Conservation (phyloP, 1,140 invertebrate species). For the Amyelois transitella region DNA sequence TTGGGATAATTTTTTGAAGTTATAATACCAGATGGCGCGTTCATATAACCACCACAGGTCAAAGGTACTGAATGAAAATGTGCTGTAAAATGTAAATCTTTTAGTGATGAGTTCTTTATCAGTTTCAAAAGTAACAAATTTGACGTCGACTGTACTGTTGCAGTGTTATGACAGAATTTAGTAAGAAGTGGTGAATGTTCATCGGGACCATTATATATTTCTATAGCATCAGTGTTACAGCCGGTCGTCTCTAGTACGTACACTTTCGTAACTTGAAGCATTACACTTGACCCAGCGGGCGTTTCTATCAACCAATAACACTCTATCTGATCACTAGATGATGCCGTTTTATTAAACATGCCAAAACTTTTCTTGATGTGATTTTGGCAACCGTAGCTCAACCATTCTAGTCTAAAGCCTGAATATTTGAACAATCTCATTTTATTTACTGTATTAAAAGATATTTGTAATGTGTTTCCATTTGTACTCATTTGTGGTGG, state of each 20-base stretch:
- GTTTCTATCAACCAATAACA: conserved; percentile 87
- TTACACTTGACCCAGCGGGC: conserved; percentile 79
- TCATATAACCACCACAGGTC: conserved; percentile 40
- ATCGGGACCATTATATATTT: conserved; percentile 80
- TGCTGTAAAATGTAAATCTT: conserved; percentile 40
- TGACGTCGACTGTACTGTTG: conserved; percentile 26
- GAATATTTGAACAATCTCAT: too few relatives aligned
- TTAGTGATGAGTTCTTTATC: conserved; percentile 42
- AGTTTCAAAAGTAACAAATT: conserved; percentile 48
- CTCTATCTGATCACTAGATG: conserved; percentile 76
- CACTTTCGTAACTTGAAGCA: conserved; percentile 80
- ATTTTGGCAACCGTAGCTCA: conserved; percentile 75
- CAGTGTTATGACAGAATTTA: conserved; percentile 77
- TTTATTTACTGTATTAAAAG: too few relatives aligned
- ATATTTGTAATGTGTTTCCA: too few relatives aligned
- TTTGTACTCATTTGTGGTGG: too few relatives aligned
- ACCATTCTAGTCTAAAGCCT: conserved; percentile 80
- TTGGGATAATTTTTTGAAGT: conserved; percentile 84
- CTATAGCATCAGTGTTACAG: conserved; percentile 82
- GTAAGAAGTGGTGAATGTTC: conserved; percentile 74
- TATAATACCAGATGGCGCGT: conserved; percentile 71
- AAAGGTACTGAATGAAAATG: conserved; percentile 22
- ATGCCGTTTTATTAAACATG: conserved; percentile 28
- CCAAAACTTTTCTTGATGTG: conserved; percentile 73
- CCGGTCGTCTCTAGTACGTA: conserved; percentile 77